phyloP scores from a whole-genome alignment of 1,140 invertebrate genomes.

The Steinernema feltiae region DNA sequence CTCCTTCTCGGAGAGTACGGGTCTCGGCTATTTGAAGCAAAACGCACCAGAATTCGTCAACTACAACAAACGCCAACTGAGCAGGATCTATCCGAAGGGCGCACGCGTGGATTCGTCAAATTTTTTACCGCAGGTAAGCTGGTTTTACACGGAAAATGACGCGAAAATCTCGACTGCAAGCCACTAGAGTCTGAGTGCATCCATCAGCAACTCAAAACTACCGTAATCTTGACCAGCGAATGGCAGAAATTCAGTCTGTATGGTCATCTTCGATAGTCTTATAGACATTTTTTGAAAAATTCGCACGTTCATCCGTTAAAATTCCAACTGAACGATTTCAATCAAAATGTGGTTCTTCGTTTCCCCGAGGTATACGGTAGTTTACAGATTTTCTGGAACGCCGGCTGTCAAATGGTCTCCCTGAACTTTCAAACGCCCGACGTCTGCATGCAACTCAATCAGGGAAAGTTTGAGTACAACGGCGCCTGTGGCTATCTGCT shows the following conservation, averaged over 20 bases:
- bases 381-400: slow-evolving; percentile 89
- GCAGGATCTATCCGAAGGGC: slow-evolving; percentile 95
- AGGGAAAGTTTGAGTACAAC: slow-evolving; percentile 99
- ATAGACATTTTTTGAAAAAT: too few species aligned
- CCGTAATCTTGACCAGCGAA: too few species aligned
- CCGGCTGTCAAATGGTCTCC: slow-evolving; percentile 98
- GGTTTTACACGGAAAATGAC: too few species aligned
- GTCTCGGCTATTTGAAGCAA: slow-evolving; percentile 85
- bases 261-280: too few species aligned
- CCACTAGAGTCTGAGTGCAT: too few species aligned
- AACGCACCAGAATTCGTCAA: slow-evolving; percentile 97
- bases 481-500: slow-evolving; percentile 95
- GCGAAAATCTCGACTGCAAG: too few species aligned
- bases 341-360: too few species aligned
- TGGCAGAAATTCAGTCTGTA: too few species aligned
- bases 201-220: too few species aligned
- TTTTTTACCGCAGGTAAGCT: slow-evolving; percentile 91
- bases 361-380: too few species aligned
- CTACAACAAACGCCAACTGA: slow-evolving; percentile 98
- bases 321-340: too few species aligned
- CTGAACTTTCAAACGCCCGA: slow-evolving; percentile 99
- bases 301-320: too few species aligned
- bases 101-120: slow-evolving; percentile 97
- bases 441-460: slow-evolving; percentile 97
- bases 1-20: slow-evolving; percentile 91